Percentiles rank a stretch among this genome's conserved stretches.
Evolutionary conservation across 2,797 vertebrate genomes (phyloP).

Genomic region (Cygnus olor): DNA sequence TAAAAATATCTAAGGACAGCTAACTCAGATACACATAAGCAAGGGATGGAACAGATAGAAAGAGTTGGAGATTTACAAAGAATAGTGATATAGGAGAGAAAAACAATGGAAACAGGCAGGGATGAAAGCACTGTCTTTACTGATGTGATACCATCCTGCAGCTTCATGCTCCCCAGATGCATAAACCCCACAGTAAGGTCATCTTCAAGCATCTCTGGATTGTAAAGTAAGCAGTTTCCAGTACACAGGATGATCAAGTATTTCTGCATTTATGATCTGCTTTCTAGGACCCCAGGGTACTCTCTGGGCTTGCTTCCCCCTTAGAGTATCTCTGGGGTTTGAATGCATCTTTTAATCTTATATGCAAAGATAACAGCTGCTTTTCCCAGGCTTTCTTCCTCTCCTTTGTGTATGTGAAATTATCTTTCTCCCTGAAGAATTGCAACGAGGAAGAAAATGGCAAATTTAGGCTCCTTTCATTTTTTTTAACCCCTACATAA

Average conservation of each 20-base stretch:
- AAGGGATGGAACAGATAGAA: background rate
- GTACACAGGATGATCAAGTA: background rate
- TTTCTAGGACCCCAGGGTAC: background rate
- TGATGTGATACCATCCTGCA: background rate
- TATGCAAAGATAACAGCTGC: slow-evolving; percentile 10
- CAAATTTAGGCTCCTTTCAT: slow-evolving; percentile 23
- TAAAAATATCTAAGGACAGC: background rate
- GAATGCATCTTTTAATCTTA: background rate
- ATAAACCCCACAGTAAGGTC: background rate
- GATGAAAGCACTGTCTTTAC: background rate
- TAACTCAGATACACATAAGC: background rate
- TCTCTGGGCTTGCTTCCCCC: background rate
- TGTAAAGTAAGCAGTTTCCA: background rate
- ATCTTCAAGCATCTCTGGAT: background rate
- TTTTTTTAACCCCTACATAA: background rate
- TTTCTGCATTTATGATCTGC: background rate
- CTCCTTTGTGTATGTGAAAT: slow-evolving; percentile 31
- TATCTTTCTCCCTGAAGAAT: background rate
- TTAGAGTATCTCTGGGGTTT: background rate
- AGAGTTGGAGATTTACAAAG: background rate
- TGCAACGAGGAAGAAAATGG: slow-evolving; percentile 17
- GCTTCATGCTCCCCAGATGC: background rate
- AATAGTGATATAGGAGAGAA: too few relatives aligned
- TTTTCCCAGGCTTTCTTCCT: slow-evolving; percentile 14
- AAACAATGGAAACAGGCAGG: background rate